Evolutionary conservation across 1,140 invertebrate species (phyloP), one percentile per base, ranked within the genome.

Genomic region (Pinna nobilis): DNA sequence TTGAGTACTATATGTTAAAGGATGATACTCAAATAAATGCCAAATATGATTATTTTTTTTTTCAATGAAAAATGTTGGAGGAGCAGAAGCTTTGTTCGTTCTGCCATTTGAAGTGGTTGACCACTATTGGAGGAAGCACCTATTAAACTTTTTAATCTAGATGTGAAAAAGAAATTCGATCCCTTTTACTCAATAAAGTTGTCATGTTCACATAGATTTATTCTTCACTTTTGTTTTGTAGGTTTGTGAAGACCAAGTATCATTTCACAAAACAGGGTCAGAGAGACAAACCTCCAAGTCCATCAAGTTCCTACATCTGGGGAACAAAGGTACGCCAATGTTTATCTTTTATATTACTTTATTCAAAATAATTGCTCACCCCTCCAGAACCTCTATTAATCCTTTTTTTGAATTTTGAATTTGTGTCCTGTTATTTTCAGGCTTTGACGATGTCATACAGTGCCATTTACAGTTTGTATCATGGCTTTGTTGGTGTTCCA

Each of bases 121-220:
- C 0, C 97, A 98, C 0, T 99, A 99, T 89, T n/a, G 98, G 98
- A 20, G 90, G 98, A 64, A 97, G 98, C 41, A 98, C 97, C 0
- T 91, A 99, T 11, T 98, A 99, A 89, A 96, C 99, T 2, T 99
- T 99, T 91, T 98, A 96, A n/a, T n/a, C n/a, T n/a, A 94, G 98
- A 99, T 91, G 89, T 99, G 3, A 98, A 98, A 89, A 98, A 98
- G 82, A 98, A 99, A 84, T 98, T 99, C 87, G 89, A 99, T 73
- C 97, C 97, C 35, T 98, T 97, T 89, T 99, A 98, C 88, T 99
- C 87, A 99, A 98, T 88, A 99, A 99, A 90, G 97, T 97, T 73
- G 96, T 97, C 11, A 99, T 98, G 3, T 97, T 97, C 90, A 93
- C 97, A 94, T 98, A 86, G 73, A 82, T 3, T 20, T 33, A 2